phyloP scores from a whole-genome alignment of 30 jellyfish, hydroid and myxozoan species.

The Cassiopea xamachana region DNA sequence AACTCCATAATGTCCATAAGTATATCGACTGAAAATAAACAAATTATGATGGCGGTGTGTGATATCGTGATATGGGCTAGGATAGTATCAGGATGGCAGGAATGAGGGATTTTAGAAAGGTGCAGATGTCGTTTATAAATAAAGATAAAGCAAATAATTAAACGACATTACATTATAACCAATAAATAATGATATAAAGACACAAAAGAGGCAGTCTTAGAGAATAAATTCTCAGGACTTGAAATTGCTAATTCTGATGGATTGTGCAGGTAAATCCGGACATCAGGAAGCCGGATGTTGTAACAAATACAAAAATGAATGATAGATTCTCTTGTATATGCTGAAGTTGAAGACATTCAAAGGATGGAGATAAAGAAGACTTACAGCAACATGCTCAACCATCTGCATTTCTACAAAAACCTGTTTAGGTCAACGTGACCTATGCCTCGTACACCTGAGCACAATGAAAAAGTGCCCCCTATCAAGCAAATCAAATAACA shows the following conservation, averaged over 20 bases:
- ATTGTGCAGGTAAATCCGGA: background rate
- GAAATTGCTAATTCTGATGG: background rate
- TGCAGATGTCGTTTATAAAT: too few species aligned
- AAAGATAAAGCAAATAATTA: too few species aligned
- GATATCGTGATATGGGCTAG: too few species aligned
- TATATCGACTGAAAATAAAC: too few species aligned
- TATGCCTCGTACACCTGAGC: background rate
- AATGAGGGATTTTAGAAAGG: too few species aligned
- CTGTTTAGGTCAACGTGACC: constrained; percentile 2
- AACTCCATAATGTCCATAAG: too few species aligned
- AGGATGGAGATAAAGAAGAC: background rate
- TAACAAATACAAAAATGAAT: background rate
- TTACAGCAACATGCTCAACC: background rate
- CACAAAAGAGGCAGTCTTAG: background rate
- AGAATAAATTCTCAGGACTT: background rate
- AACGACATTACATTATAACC: too few species aligned
- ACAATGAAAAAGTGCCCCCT: background rate
- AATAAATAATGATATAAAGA: background rate
- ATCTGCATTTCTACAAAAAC: background rate
- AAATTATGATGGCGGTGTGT: too few species aligned
- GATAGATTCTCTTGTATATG: background rate
- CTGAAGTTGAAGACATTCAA: background rate
- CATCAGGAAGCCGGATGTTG: background rate
- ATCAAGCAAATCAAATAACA: background rate
- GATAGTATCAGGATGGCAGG: too few species aligned